Evolutionary conservation across 2,797 vertebrate genomes (phyloP).

Genomic region (Poeciliopsis presidionis): DNA sequence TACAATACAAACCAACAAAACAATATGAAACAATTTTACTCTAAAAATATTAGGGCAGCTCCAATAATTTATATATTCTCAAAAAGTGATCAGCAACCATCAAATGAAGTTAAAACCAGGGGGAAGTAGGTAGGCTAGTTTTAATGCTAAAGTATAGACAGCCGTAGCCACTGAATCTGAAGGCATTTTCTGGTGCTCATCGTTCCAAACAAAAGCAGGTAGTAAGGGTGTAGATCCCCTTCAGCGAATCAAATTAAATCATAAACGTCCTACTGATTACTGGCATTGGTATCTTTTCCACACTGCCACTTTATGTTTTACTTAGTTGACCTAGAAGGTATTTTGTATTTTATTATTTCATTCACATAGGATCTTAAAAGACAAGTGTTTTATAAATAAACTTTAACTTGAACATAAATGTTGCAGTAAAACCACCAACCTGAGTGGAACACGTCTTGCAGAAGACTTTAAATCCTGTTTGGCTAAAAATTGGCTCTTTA

Average conservation of each 20-base stretch:
- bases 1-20: neutral
- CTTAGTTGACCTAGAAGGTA: neutral
- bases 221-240: neutral
- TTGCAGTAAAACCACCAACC: conserved; percentile 57
- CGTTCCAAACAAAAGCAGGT: neutral
- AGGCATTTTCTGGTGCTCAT: neutral
- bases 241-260: neutral
- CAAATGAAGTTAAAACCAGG: neutral
- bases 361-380: neutral
- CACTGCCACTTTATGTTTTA: neutral
- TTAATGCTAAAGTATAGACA: neutral
- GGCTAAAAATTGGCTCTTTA: conserved; percentile 80
- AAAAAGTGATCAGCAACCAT: neutral
- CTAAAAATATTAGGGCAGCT: neutral
- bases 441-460: conserved; percentile 82
- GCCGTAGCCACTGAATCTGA: neutral
- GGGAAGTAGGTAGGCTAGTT: neutral
- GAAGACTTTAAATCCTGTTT: conserved; percentile 86
- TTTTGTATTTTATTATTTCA: neutral
- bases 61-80: neutral
- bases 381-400: neutral
- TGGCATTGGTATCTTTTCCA: neutral
- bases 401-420: neutral
- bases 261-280: neutral
- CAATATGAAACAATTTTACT: neutral